These are phyloP conservation scores for Steinernema khuongi DNA, from an alignment of 1,140 invertebrate species.

Conservation along the genomic window DNA sequence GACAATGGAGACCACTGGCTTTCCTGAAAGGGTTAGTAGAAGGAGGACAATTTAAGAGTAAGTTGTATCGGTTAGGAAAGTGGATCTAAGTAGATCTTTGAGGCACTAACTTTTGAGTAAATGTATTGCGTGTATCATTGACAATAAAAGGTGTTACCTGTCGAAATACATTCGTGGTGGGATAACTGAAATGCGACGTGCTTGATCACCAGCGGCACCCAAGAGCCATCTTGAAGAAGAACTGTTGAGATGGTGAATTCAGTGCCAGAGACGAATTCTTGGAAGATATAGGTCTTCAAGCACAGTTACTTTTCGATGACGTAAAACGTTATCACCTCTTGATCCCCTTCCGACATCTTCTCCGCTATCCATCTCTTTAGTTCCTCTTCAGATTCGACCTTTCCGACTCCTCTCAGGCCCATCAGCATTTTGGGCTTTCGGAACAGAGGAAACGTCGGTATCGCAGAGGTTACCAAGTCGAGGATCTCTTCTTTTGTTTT, in stretches of 20 bases:
- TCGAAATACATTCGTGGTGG: neutral
- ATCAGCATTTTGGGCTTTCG: conserved; percentile 5
- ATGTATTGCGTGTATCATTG: too few species aligned
- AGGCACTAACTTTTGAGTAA: too few species aligned
- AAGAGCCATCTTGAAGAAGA: neutral
- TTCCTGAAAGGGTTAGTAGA: neutral
- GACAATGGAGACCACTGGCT: neutral
- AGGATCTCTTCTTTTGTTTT: neutral
- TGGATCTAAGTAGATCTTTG: too few species aligned
- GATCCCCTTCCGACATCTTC: neutral
- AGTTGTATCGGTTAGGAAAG: too few species aligned
- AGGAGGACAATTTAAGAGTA: too few species aligned
- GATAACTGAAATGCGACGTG: neutral
- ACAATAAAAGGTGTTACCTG: neutral
- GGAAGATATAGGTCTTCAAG: neutral
- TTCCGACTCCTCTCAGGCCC: neutral
- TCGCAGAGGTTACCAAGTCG: neutral
- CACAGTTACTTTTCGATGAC: neutral
- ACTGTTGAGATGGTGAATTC: conserved; percentile 5
- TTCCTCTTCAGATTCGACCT: neutral
- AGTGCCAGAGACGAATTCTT: neutral
- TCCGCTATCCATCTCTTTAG: neutral
- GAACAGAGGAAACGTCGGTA: neutral
- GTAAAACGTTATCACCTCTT: neutral
- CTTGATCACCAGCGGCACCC: neutral